Conservation (phyloP, 2,113 vertebrate species). For the Hylia prasina region DNA sequence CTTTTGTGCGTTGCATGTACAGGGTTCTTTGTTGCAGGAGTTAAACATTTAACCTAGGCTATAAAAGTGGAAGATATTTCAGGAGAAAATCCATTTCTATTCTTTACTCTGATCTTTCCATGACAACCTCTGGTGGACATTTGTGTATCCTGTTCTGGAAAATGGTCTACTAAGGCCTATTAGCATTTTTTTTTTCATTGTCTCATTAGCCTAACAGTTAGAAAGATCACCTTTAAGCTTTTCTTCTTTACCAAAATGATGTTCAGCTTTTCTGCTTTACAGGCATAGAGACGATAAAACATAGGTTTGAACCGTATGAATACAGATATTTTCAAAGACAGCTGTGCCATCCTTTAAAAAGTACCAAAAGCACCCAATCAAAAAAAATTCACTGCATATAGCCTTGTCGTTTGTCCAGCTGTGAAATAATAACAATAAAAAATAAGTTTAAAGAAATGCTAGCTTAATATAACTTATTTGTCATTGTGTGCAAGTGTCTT, state of each 20-base stretch:
- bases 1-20: not conserved
- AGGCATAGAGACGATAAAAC: not conserved
- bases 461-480: not conserved
- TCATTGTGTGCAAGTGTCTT: not conserved
- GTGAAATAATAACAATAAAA: not conserved
- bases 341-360: not conserved
- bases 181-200: accelerated
- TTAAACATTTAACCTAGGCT: not conserved
- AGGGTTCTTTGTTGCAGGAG: not conserved
- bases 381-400: not conserved
- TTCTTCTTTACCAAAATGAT: not conserved
- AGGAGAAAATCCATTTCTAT: not conserved
- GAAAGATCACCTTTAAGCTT: not conserved
- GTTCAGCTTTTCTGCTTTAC: not conserved
- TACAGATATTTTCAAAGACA: not conserved
- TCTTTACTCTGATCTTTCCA: not conserved
- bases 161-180: not conserved
- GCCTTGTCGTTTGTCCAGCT: not conserved
- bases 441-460: not conserved
- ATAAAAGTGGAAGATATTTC: not conserved
- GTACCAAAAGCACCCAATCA: not conserved
- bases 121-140: not conserved
- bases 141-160: not conserved
- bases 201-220: not conserved
- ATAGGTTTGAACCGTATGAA: not conserved